Conservation (phyloP, 2,888 invertebrate genomes). For the Pseudolycoriella hygida region DNA sequence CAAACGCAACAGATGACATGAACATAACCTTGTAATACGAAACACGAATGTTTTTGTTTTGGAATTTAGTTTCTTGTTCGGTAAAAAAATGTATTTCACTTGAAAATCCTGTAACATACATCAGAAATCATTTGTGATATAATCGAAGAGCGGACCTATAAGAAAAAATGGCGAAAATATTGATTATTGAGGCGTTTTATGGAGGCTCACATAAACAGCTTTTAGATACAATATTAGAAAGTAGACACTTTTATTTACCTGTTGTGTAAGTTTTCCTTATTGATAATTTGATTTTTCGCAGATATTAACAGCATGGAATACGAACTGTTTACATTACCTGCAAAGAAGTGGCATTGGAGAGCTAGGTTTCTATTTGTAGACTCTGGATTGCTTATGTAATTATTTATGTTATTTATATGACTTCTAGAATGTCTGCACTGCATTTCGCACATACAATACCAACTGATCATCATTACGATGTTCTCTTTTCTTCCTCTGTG, state of each 20-base stretch:
- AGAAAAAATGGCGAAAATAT: conserved; percentile 19
- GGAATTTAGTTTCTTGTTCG: too few relatives aligned
- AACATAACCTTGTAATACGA: too few relatives aligned
- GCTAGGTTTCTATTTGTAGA: too few relatives aligned
- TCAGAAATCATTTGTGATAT: too few relatives aligned
- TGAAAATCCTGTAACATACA: too few relatives aligned
- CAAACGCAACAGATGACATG: too few relatives aligned
- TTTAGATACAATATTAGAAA: conserved; percentile 33
- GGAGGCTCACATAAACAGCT: conserved; percentile 54
- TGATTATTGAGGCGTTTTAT: conserved; percentile 53
- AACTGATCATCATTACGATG: conserved; percentile 30
- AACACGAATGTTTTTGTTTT: too few relatives aligned
- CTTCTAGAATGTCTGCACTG: conserved; percentile 46
- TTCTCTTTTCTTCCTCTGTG: conserved; percentile 49
- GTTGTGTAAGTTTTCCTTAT: neutral
- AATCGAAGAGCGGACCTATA: neutral
- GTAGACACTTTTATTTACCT: conserved; percentile 13
- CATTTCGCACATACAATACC: conserved; percentile 43
- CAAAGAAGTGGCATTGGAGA: conserved; percentile 65
- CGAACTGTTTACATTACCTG: conserved; percentile 37
- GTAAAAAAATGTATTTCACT: too few relatives aligned
- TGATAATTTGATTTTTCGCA: conserved; percentile 10
- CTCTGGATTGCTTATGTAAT: too few relatives aligned
- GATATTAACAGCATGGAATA: conserved; percentile 23
- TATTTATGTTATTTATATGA: too few relatives aligned